Base-by-base conservation (phyloP, 2,113 vertebrate genomes). In the Pitta sordida region DNA sequence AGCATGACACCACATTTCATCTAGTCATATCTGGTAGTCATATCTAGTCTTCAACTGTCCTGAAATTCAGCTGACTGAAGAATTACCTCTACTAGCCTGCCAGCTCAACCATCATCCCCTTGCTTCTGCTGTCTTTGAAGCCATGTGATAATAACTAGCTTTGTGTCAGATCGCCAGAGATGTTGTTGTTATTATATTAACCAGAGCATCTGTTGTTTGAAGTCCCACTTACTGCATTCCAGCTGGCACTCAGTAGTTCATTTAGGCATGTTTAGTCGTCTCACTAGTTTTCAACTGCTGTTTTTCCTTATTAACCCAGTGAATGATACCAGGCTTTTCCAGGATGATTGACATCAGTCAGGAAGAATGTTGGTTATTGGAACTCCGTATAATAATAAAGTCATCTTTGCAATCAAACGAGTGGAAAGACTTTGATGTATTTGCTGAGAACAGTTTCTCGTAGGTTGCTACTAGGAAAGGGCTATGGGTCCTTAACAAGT, bases 201-300 rank as follows among this genome's bases (percentile, higher is more conserved):
- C 44, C 76, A 15, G 21, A 43, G 55, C 8, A 4, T 81, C 74
- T 86, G 34, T 75, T 81, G 60, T 95, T 94, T 95, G 86, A 93
- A 95, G 91, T 95, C 26, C 32, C 24, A 6, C 37, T 93, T 79
- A 52, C 37, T 86, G 69, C 81, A 64, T 93, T 94, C 88, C 83
- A 82, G 49, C 73, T 84, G 75, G 29, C 6, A 2, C 73, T 79
- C 48, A 44, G 65, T 44, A 81, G 77, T 84, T 92, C 46, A 59
- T 87, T 87, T 94, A 43, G 70, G 44, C 62, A 22, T 37, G 15
- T 81, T 81, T 94, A 82, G 76, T 94, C 89, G 91, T 93, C 88
- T 93, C 67, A 22, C 59, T 58, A 26, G 51, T 36, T 74, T 87
- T 79, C 83, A 88, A 49, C 26, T 87, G 74, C 84, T 91, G 43